phyloP scores from a whole-genome alignment of 2,797 vertebrate genomes.

The Simalia tracyae region DNA sequence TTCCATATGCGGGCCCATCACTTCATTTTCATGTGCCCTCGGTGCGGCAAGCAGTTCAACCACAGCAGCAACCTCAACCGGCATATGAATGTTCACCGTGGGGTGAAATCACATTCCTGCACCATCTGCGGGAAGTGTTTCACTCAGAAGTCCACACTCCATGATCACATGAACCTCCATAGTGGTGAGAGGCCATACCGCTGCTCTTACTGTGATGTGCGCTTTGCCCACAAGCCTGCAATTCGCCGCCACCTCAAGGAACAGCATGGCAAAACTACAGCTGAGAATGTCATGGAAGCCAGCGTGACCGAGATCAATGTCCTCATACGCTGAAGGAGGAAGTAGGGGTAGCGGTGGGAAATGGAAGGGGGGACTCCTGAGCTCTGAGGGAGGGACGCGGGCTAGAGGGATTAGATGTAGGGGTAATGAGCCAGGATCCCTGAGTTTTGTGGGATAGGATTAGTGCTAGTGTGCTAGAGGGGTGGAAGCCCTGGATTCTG shows the following conservation, averaged over 20 bases:
- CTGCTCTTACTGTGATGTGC: conserved; percentile 91
- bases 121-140: conserved; percentile 92
- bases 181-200: conserved; percentile 89
- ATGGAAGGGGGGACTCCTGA: conserved; percentile 5
- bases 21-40: conserved; percentile 89
- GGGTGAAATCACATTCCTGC: conserved; percentile 88
- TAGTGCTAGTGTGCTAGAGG: conserved; percentile 33
- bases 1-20: conserved; percentile 87
- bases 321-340: conserved; percentile 27
- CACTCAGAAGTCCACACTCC: conserved; percentile 93
- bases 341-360: background rate
- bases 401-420: conserved; percentile 24
- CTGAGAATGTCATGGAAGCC: conserved; percentile 89
- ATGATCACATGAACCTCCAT: conserved; percentile 97
- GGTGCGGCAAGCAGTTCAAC: conserved; percentile 93
- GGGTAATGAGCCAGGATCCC: conserved; percentile 19
- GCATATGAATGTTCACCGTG: conserved; percentile 91
- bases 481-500: conserved; percentile 25
- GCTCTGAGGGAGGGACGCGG: conserved; percentile 32
- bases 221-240: conserved; percentile 94
- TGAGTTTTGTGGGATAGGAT: conserved; percentile 17
- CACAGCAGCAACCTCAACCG: conserved; percentile 91
- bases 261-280: conserved; percentile 93
- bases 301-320: conserved; percentile 71
- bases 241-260: conserved; percentile 92